phyloP scores from a whole-genome alignment of 2,113 vertebrate species.

The Nesoenas mayeri region DNA sequence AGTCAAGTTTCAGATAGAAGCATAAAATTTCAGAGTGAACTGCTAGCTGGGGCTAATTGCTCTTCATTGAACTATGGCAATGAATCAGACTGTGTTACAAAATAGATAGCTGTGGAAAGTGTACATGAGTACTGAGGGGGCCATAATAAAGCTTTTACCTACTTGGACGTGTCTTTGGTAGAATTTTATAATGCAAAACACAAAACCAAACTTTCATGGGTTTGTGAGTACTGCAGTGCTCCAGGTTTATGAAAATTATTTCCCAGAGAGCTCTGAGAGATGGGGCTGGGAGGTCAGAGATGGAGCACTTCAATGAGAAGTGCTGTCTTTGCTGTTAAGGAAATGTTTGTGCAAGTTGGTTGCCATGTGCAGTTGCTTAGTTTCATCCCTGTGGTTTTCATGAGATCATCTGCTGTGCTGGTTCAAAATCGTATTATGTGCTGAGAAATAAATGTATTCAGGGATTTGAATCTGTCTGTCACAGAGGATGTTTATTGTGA shows the following conservation, averaged over 20 bases:
- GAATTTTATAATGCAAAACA: neutral
- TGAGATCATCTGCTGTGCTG: neutral
- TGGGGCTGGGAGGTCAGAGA: neutral
- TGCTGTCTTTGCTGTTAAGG: neutral
- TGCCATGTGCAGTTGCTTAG: neutral
- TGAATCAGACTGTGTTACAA: neutral
- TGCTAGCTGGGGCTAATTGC: neutral
- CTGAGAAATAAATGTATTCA: constrained; percentile 18
- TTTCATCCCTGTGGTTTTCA: constrained; percentile 14
- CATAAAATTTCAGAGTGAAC: neutral
- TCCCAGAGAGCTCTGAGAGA: neutral
- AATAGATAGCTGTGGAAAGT: neutral
- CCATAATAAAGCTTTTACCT: neutral
- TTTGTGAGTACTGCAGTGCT: neutral
- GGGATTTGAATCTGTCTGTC: neutral
- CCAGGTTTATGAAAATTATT: neutral
- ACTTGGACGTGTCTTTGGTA: neutral
- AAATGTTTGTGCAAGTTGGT: neutral
- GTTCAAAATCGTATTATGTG: neutral
- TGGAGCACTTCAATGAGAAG: neutral
- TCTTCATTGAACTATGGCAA: neutral
- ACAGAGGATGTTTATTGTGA: neutral
- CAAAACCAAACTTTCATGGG: neutral
- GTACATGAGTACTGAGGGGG: neutral
- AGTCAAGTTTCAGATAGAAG: neutral